Evolutionary conservation across 2,113 vertebrate species (phyloP), one percentile per base, ranked within the genome.

Genomic region (Ammodytes marinus): DNA sequence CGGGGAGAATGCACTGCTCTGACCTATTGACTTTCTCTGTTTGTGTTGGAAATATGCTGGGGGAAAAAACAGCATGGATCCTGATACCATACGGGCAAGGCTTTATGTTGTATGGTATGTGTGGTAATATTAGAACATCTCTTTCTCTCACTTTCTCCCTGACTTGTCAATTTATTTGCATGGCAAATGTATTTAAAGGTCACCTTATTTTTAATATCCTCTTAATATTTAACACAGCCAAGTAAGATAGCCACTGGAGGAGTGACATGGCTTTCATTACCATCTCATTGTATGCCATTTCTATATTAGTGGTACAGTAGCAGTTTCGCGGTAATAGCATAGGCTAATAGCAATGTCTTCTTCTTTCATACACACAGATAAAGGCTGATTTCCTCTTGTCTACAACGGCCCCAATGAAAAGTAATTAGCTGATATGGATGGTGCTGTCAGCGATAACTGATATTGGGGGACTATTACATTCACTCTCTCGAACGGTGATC

Each of bases 381-480:
- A 89, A 76, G 69, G 78, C 83, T 71, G 77, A 73, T 89, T 85
- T 90, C 86, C 78, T 86, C 87, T 89, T 68, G 69, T 84, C 90
- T 82, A 80, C 85, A 83, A 87, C 80, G 27, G 78, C 77, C 78
- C 73, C 68, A 59, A 40, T 90, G 88, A 88, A 91, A 92, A 91
- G 89, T 92, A 92, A 94, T 94, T 93, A 94, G 92, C 86, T 82
- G 92, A 93, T 92, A 92, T 86, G 86, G 79, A 90, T 90, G 86
- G 88, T 79, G 83, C 85, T 92, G 92, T 93, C 89, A 91, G 83
- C 83, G 91, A 94, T 91, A 93, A 89, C 89, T 91, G 90, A 94
- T 93, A 94, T 91, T 90, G 83, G 84, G 76, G 80, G 80, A 87
- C 86, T 88, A 90, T 89, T 91, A 88, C 80, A 88, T 78, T 87